These are phyloP conservation scores for Syrphus vitripennis DNA, from an alignment of 2,888 invertebrate genomes.

Conservation along the genomic window DNA sequence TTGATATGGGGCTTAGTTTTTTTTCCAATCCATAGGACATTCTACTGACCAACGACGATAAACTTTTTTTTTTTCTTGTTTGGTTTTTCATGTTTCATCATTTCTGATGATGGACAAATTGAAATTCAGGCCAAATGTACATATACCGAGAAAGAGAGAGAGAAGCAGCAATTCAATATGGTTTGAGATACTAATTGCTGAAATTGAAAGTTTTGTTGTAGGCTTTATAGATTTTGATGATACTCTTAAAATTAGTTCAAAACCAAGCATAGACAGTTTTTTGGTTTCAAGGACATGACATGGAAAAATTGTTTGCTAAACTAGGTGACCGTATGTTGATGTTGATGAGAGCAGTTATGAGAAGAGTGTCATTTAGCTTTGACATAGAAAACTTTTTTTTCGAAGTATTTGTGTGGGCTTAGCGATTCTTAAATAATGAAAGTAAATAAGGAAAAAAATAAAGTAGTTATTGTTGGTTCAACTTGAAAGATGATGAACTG, in stretches of 20 bases:
- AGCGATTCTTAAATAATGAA: too few relatives aligned
- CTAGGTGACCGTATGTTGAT: neutral
- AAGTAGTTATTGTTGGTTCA: too few relatives aligned
- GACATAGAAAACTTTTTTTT: neutral
- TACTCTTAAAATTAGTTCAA: slow-evolving; percentile 9
- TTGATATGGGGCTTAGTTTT: neutral
- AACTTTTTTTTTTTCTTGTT: neutral
- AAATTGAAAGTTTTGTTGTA: neutral
- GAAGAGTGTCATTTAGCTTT: neutral
- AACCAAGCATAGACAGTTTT: neutral
- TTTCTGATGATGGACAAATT: slow-evolving; percentile 1
- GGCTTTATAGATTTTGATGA: neutral
- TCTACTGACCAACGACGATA: neutral
- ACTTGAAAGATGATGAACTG: too few relatives aligned
- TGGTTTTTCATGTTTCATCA: slow-evolving; percentile 1
- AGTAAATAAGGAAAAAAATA: too few relatives aligned
- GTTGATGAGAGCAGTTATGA: neutral
- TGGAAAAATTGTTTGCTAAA: neutral
- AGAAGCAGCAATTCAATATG: neutral
- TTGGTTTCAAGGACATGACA: neutral
- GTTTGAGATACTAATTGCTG: neutral
- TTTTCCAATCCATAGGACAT: neutral
- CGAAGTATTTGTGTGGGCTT: too few relatives aligned
- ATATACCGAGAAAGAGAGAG: neutral
- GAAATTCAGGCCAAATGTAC: neutral